Base-by-base conservation (phyloP, 2,797 vertebrate genomes). In the Myiotriccus ornatus region DNA sequence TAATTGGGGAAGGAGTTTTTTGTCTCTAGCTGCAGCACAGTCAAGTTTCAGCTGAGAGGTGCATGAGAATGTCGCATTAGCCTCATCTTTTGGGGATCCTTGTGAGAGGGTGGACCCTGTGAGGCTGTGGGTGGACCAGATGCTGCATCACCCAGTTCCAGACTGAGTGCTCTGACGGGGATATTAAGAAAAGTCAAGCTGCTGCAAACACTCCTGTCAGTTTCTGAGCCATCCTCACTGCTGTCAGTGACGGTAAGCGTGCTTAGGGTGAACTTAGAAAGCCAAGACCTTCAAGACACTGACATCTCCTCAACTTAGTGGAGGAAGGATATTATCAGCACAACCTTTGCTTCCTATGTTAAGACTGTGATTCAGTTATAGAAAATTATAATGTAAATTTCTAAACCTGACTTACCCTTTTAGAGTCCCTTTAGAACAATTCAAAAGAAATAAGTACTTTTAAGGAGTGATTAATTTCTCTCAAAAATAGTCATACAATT, bases 1-100 rank as follows among this genome's bases (percentile, higher is more conserved):
- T 57, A 1, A 21, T 19, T 65, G 32, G 14, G 20, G 25, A 34
- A 52, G 46, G 35, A 59, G 22, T 60, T 60, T 59, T 73, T 20
- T 14, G 4, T 32, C 32, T 41, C 60, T 56, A 49, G 23, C 55
- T 69, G 60, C 30, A 69, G 46, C 83, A 39, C 9, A 43, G 28
- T 5, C 0, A 0, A 18, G 9, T 50, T 75, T 71, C 44, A 49
- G 12, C 37, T 46, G 43, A 28, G 10, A 52, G 2, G 1, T 49
- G 12, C 9, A 14, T 28, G 24, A 27, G 12, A 35, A 20, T 6
- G 17, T 63, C 20, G 12, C 2, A 0, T 44, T 43, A 49, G 23
- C 37, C 64, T 65, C 14, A 1, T 22, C 20, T 6, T 74, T 35
- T 55, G 15, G 11, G 19, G 19, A 30, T 34, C 23, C 21, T 34